Evolutionary conservation across 2,113 vertebrate genomes (phyloP), one percentile per base, ranked within the genome.

Genomic region (Dipodomys spectabilis): DNA sequence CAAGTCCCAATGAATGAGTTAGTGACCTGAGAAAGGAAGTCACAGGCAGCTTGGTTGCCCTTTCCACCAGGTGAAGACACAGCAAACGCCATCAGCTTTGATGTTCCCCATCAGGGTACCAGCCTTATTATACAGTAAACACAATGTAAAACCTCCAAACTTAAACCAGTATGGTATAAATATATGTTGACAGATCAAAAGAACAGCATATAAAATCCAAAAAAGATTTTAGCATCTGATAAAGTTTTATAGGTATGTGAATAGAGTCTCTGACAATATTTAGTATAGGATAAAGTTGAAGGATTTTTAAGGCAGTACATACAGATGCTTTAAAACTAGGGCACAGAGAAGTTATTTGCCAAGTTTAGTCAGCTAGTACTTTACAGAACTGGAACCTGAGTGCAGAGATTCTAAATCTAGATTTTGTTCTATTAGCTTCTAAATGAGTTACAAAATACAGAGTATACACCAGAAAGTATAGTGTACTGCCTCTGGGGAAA

Each of bases 301-400:
- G 92, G 72, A 84, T 73, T 73, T 71, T 68, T 72, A 94, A 97
- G 84, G 74, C 22, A 22, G 83, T 65, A 87, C 16, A 39, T 49
- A 73, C 22, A 95, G 19, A 67, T 45, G 20, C 53, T 57, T 25
- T 53, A 73, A 86, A 91, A 94, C 35, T 78, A 90, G 82, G 35
- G 39, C 65, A 82, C 74, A 53, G 27, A 72, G 22, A 84, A 44
- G 7, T 86, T 73, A 74, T 12, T 93, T 85, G 18, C 16, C 74
- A 86, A 71, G 27, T 74, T 93, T 19, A 44, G 69, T 35, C 27
- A 90, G 18, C 28, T 84, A 84, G 64, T 74, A 72, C 83, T 85
- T 82, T 85, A 82, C 60, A 84, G 32, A 92, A 27, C 23, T 85
- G 60, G 12, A 8, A 28, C 71, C 67, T 88, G 49, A 86, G 75